Conservation (phyloP, 1,140 invertebrate genomes). For the Papilio helenus region DNA sequence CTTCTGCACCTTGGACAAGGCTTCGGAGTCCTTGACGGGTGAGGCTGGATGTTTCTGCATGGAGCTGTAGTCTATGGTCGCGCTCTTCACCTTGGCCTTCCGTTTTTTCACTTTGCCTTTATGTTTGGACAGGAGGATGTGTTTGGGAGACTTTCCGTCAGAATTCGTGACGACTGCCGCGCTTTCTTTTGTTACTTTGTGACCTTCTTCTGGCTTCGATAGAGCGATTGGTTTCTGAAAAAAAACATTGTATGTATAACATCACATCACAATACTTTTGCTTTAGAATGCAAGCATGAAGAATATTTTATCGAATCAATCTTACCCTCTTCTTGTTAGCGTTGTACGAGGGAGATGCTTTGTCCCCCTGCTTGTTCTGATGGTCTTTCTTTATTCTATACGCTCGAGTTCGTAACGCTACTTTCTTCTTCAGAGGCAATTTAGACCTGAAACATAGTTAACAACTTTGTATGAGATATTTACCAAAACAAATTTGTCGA, state of each 20-base stretch:
- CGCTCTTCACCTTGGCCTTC: slow-evolving; percentile 83
- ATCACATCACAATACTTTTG: neutral
- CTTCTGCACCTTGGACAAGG: slow-evolving; percentile 91
- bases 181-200: slow-evolving; percentile 71
- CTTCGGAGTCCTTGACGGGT: slow-evolving; percentile 84
- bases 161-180: slow-evolving; percentile 71
- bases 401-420: slow-evolving; percentile 84
- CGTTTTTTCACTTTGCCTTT: slow-evolving; percentile 79
- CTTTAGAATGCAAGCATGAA: neutral
- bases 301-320: slow-evolving; percentile 29
- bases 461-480: slow-evolving; percentile 10
- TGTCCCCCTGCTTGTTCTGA: slow-evolving; percentile 72
- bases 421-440: slow-evolving; percentile 89
- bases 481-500: neutral
- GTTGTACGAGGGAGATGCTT: slow-evolving; percentile 75
- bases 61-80: slow-evolving; percentile 91
- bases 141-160: slow-evolving; percentile 79
- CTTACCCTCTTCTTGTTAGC: slow-evolving; percentile 80
- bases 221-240: slow-evolving; percentile 70
- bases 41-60: slow-evolving; percentile 84
- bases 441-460: slow-evolving; percentile 84
- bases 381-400: slow-evolving; percentile 83
- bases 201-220: slow-evolving; percentile 65
- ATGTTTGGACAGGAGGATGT: slow-evolving; percentile 77
- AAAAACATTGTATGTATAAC: slow-evolving; percentile 22